These are phyloP conservation scores for Anastatus disparis DNA, from an alignment of 1,140 invertebrate genomes.

Conservation along the genomic window DNA sequence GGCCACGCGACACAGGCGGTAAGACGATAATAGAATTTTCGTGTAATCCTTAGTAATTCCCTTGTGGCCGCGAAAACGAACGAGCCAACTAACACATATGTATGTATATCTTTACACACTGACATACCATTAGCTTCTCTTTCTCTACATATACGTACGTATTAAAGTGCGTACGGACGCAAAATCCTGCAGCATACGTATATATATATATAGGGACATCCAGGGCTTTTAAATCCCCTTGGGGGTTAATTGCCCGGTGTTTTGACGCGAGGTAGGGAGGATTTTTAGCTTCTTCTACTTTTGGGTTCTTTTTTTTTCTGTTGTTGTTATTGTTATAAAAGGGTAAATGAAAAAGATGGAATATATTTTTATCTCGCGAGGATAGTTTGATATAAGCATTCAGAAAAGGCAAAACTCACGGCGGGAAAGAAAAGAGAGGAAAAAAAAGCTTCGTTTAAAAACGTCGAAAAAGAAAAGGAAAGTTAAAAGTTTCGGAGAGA, in stretches of 20 bases:
- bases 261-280: conserved; percentile 56
- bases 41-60: conserved; percentile 67
- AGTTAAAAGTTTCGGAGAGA: neutral
- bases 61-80: conserved; percentile 52
- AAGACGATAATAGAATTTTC: conserved; percentile 68
- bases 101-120: no score
- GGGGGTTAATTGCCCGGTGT: conserved; percentile 65
- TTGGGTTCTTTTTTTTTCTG: neutral
- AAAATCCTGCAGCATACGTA: neutral
- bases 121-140: neutral
- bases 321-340: neutral
- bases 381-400: no score
- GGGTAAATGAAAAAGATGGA: neutral
- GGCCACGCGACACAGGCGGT: conserved; percentile 31
- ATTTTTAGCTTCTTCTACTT: neutral
- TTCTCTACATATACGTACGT: conserved; percentile 44
- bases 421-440: neutral
- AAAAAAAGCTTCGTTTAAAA: neutral
- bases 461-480: neutral
- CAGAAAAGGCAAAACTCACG: neutral
- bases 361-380: neutral
- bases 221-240: conserved; percentile 57
- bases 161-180: neutral
- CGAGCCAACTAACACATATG: neutral
- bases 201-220: conserved; percentile 5